phyloP scores from a whole-genome alignment of 2,113 vertebrate species.

The Centropus bengalensis region DNA sequence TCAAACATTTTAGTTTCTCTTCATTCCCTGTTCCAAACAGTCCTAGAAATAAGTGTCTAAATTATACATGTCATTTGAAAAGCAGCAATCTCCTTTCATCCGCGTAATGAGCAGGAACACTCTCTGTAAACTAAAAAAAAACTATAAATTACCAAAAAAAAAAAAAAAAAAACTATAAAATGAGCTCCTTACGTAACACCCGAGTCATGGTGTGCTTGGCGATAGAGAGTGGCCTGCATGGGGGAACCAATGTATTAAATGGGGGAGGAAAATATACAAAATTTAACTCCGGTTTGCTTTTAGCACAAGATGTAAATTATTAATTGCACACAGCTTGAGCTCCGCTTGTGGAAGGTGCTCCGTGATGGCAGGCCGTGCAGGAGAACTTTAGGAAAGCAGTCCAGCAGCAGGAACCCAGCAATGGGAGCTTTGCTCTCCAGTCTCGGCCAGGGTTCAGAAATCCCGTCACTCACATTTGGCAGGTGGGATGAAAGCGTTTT shows the following conservation, averaged over 20 bases:
- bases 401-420: background rate
- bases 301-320: slow-evolving; percentile 41
- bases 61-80: slow-evolving; percentile 66
- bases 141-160: too few species aligned
- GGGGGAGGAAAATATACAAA: slow-evolving; percentile 15
- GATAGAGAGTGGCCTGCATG: background rate
- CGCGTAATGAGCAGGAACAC: slow-evolving; percentile 56
- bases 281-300: slow-evolving; percentile 42
- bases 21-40: slow-evolving; percentile 49
- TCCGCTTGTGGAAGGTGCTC: background rate
- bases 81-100: slow-evolving; percentile 59
- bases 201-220: background rate
- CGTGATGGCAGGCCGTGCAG: background rate
- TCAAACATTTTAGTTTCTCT: slow-evolving; percentile 61
- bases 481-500: background rate
- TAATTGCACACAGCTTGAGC: background rate
- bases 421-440: background rate
- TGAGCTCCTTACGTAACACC: slow-evolving; percentile 18
- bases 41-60: slow-evolving; percentile 62
- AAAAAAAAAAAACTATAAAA: background rate
- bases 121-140: slow-evolving; percentile 24
- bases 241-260: background rate
- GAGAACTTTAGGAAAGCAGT: background rate
- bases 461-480: background rate
- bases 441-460: rapidly evolving